Percentiles rank a stretch among this genome's conserved stretches.
Conservation (phyloP, 2,113 vertebrate genomes). For the Australoheros scitulus region DNA sequence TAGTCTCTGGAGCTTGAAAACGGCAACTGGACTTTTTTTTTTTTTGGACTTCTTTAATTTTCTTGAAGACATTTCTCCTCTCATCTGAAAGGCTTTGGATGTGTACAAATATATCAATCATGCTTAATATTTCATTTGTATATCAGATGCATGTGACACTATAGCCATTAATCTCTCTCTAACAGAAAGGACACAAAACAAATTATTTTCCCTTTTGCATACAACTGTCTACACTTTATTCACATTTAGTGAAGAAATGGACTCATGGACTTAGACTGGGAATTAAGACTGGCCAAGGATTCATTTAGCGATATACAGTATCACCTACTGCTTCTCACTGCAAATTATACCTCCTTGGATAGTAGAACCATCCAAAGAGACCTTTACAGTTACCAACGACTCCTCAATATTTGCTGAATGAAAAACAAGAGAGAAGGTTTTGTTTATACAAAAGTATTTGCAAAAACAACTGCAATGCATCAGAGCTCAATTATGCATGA, state of each 20-base stretch:
- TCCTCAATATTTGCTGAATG: background rate
- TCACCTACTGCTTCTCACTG: background rate
- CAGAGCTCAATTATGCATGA: background rate
- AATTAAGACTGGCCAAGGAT: background rate
- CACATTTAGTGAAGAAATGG: background rate
- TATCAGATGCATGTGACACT: background rate
- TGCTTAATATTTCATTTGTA: too few relatives aligned
- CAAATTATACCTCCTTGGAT: background rate
- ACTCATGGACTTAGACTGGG: background rate
- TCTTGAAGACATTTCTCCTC: too few relatives aligned
- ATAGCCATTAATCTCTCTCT: background rate
- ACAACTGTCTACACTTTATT: too few relatives aligned
- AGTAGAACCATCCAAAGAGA: background rate
- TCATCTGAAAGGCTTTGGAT: too few relatives aligned
- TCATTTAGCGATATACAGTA: background rate
- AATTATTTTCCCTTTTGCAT: background rate
- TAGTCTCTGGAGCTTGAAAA: too few relatives aligned
- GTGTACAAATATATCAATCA: background rate
- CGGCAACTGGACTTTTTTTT: too few relatives aligned
- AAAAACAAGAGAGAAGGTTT: background rate
- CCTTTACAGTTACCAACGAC: background rate
- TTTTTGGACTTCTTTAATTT: too few relatives aligned
- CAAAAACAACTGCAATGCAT: background rate
- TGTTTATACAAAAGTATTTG: background rate
- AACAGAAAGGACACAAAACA: background rate